Percentiles rank a stretch among this genome's conserved stretches.
Evolutionary conservation across 2,888 invertebrate species (phyloP).

Genomic region (Heliconius ismenius): DNA sequence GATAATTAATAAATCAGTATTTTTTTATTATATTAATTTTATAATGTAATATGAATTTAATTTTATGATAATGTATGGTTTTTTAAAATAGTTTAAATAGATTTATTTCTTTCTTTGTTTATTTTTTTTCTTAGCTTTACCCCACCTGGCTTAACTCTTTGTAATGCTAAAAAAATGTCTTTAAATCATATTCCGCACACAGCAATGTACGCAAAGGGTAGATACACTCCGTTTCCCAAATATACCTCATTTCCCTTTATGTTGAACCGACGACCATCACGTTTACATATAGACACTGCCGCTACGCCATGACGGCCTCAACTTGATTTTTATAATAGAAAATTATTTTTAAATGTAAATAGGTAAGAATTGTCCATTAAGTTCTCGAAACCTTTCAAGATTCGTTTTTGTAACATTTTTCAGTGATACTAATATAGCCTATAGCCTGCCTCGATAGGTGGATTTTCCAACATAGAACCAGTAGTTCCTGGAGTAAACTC

Average conservation of each 20-base stretch:
- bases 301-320: too few relatives aligned
- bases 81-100: background rate
- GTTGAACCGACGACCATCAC: too few relatives aligned
- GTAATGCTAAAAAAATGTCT: background rate
- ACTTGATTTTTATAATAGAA: too few relatives aligned
- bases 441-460: background rate
- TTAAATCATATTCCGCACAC: background rate
- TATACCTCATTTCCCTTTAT: too few relatives aligned
- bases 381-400: too few relatives aligned
- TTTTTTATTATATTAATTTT: background rate
- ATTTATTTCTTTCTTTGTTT: background rate
- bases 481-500: background rate
- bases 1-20: background rate
- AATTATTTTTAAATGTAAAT: too few relatives aligned
- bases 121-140: background rate
- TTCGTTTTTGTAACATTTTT: too few relatives aligned
- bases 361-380: too few relatives aligned
- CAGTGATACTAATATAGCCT: background rate
- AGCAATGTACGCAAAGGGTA: background rate
- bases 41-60: background rate
- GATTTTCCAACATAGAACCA: background rate
- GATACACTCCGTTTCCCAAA: background rate
- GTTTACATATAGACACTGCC: too few relatives aligned
- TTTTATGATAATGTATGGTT: background rate
- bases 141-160: background rate